phyloP scores from a whole-genome alignment of 2,888 invertebrate species.

The Eudasyphora cyanicolor region DNA sequence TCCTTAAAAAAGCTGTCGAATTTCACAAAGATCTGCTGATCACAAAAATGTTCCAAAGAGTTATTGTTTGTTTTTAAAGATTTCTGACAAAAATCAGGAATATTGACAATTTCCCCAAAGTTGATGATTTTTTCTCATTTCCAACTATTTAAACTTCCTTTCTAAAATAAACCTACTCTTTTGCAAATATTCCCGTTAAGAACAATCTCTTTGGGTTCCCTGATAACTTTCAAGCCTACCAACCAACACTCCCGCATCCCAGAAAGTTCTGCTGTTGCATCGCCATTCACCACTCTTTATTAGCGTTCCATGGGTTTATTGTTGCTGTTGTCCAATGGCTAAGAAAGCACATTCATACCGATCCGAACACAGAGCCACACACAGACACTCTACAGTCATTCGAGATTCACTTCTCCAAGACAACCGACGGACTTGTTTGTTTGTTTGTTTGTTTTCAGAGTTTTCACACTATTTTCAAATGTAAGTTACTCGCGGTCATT shows the following conservation, averaged over 20 bases:
- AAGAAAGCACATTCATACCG: too few relatives aligned
- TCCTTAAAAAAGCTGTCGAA: too few relatives aligned
- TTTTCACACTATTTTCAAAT: conserved; percentile 78
- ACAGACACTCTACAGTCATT: conserved; percentile 43
- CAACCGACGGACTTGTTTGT: conserved; percentile 56
- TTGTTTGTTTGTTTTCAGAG: conserved; percentile 53
- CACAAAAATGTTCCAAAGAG: too few relatives aligned
- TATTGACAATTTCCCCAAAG: too few relatives aligned
- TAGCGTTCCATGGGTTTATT: neutral
- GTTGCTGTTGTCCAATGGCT: neutral
- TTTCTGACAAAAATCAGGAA: too few relatives aligned
- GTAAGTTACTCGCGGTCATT: conserved; percentile 80
- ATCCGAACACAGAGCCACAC: conserved; percentile 44
- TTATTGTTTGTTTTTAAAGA: too few relatives aligned
- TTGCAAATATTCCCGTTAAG: neutral
- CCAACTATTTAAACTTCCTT: conserved; percentile 81
- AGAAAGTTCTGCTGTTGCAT: neutral
- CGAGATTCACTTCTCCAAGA: neutral
- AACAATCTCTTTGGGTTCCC: conserved; percentile 15
- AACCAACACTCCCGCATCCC: neutral
- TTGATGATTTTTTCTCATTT: too few relatives aligned
- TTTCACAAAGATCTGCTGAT: too few relatives aligned
- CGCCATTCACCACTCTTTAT: neutral
- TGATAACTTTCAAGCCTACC: neutral
- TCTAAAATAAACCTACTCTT: neutral